phyloP scores from a whole-genome alignment of 1,140 invertebrate genomes.

The Nasonia longicornis region DNA sequence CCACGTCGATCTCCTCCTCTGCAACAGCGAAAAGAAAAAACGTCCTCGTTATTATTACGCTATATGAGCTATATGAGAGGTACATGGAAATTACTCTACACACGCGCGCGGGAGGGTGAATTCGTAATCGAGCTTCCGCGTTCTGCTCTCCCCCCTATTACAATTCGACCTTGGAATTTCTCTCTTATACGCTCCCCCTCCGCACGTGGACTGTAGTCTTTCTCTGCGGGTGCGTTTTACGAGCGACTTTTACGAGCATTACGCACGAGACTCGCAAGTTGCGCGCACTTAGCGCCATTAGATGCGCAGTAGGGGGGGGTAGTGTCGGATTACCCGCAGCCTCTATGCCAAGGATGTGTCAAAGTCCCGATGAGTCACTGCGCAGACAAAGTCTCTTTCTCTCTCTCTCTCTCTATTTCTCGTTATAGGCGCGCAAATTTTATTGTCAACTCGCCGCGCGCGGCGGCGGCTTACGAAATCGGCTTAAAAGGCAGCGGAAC shows the following conservation, averaged over 20 bases:
- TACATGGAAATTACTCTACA: neutral
- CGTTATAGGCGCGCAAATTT: neutral
- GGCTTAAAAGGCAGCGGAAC: conserved; percentile 25
- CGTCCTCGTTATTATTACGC: neutral
- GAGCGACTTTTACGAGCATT: conserved; percentile 1
- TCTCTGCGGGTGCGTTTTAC: conserved; percentile 18
- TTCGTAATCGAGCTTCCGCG: neutral
- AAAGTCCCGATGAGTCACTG: neutral
- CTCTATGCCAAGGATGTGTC: conserved; percentile 29
- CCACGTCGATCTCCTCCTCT: conserved; percentile 89
- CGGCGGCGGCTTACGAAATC: conserved; percentile 26
- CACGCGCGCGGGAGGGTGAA: neutral
- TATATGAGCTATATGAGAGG: neutral
- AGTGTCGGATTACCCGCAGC: conserved; percentile 37
- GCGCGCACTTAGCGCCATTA: conserved; percentile 9
- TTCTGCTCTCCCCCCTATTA: neutral
- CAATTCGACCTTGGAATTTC: neutral
- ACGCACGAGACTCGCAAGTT: neutral
- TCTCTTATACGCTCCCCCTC: neutral
- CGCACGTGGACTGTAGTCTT: neutral
- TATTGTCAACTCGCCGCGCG: neutral
- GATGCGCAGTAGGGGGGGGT: conserved; percentile 18
- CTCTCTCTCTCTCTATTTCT: no score
- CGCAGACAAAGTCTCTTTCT: neutral
- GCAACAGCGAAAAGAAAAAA: conserved; percentile 61